Evolutionary conservation across 2,888 invertebrate genomes (phyloP), one percentile per base, ranked within the genome.

Genomic region (Hypolimnas misippus): DNA sequence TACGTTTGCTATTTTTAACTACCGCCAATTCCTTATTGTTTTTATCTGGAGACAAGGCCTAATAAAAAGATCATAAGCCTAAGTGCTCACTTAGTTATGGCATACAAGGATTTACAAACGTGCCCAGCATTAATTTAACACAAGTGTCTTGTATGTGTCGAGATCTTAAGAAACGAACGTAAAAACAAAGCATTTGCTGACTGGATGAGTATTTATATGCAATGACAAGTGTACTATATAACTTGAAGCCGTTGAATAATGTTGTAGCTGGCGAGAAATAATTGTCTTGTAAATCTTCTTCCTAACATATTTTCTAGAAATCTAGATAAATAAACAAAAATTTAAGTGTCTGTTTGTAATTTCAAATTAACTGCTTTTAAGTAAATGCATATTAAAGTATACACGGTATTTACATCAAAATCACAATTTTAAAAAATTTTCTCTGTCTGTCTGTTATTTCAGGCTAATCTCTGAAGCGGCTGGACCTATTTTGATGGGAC

Each of bases 91-190:
- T 60, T 52, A 52, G 35, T 16, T 49, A 50, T 6, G 40, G 52
- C 40, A 16, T 31, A 46, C 51, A 58, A 58, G 57, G 57, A 62
- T 62, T 52, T 49, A 8, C 10, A 10, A 12, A 35, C 65, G 59
- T 65, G 59, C 51, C 21, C 19, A 8, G 56, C 58, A 56, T 65
- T 58, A 56, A 62, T 59, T 38, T n/a, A 38, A 12, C 2, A 55
- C 17, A 59, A 53, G 52, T n/a, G n/a, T n/a, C n/a, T n/a, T n/a
- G 21, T 21, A n/a, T 51, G 19, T 56, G 51, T 16, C 21, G 14
- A 12, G 42, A 29, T 40, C 50, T 19, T 17, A 29, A 35, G n/a
- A 44, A 46, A 44, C 16, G n/a, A 0, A 16, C 14, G 17, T 42
- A 44, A 49, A 25, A 29, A 29, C 29, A 49, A 49, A 29, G 25